These are phyloP conservation scores for Diorhabda sublineata DNA, from an alignment of 1,140 invertebrate species.

Conservation along the genomic window DNA sequence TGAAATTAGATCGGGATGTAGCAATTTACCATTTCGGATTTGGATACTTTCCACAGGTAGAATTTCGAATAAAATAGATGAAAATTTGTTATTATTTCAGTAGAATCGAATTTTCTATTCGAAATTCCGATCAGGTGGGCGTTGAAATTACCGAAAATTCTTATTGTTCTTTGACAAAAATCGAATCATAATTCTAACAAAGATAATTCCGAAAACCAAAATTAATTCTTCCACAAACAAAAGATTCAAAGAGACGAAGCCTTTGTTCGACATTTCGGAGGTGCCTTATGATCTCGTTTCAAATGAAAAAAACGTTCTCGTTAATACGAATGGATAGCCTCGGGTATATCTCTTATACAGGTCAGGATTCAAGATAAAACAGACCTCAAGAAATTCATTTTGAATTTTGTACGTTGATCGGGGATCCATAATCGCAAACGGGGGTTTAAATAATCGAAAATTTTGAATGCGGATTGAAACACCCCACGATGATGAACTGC, in stretches of 20 bases:
- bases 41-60: neutral
- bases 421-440: no score
- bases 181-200: neutral
- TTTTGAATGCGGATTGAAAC: no score
- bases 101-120: no score
- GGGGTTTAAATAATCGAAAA: no score
- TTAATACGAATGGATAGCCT: conserved; percentile 2
- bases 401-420: no score
- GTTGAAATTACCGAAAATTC: neutral
- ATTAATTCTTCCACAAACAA: neutral
- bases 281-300: neutral
- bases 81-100: no score
- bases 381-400: no score
- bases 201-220: neutral
- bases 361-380: no score
- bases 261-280: neutral
- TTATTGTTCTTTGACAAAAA: neutral
- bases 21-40: conserved; percentile 2
- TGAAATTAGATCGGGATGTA: conserved; percentile 31
- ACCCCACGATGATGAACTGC: no score
- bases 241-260: neutral
- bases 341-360: neutral
- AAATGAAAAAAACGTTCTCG: neutral
- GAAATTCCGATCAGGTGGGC: no score
- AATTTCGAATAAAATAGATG: no score